Percentiles rank a stretch among this genome's conserved stretches.
phyloP scores from a whole-genome alignment of 2,888 invertebrate species.

The Alloplasta piceator region DNA sequence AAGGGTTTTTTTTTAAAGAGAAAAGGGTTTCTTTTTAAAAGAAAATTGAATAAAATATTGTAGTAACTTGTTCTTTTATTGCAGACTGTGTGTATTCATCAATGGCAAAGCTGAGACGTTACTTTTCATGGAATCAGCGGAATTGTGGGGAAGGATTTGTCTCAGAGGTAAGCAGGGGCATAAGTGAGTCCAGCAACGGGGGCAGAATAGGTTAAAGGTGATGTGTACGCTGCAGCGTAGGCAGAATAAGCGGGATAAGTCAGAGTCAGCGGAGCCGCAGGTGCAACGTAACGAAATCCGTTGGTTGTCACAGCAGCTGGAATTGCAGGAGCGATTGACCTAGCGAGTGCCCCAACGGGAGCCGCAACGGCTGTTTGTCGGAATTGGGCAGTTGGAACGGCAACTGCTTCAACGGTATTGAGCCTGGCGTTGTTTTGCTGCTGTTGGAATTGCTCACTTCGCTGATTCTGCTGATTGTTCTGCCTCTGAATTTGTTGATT shows the following conservation, averaged over 20 bases:
- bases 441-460: constrained; percentile 80
- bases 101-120: constrained; percentile 1
- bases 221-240: constrained; percentile 76
- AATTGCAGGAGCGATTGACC: constrained; percentile 56
- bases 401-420: constrained; percentile 29
- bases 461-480: constrained; percentile 84
- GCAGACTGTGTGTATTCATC: constrained; percentile 16
- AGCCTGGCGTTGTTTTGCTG: constrained; percentile 51
- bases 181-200: constrained; percentile 77
- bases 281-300: constrained; percentile 67
- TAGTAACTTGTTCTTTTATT: constrained; percentile 60
- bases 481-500: constrained; percentile 74
- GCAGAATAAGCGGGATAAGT: constrained; percentile 74
- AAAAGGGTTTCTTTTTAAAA: background rate
- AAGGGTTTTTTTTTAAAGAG: background rate
- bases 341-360: constrained; percentile 70
- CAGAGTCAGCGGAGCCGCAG: constrained; percentile 67
- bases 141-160: background rate
- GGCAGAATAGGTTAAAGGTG: constrained; percentile 77
- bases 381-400: constrained; percentile 50
- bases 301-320: constrained; percentile 33
- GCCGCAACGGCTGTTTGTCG: constrained; percentile 48
- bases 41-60: constrained; percentile 2
- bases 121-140: background rate
- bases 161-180: constrained; percentile 69